Evolutionary conservation across 2,888 invertebrate species (phyloP), one percentile per base, ranked within the genome.

Genomic region (Mythimna loreyi): DNA sequence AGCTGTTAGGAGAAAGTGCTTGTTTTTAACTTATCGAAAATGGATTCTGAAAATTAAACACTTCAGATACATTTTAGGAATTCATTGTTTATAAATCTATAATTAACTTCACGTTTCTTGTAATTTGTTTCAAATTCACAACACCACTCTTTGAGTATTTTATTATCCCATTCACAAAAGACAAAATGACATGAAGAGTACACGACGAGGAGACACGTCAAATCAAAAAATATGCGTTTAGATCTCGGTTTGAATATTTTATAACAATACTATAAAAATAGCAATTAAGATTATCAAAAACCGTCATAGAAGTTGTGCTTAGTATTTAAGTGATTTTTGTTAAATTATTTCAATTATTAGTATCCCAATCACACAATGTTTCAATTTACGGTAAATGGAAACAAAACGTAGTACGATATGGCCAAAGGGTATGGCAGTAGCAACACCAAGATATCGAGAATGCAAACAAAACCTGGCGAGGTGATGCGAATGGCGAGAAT

Each of bases 171-270:
- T 77, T 79, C 72, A 76, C 69, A 78, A 74, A 77, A 69, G 49
- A 61, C 47, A 66, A 67, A 68, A 67, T 90, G 92, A 92, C 92
- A 90, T 81, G 81, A 86, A 78, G 81, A 78, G 90, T 87, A 90
- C 92, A 92, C 92, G 92, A 92, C 86, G 88, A 86, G 78, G 57
- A 73, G 75, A 87, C 87, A 89, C 88, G 90, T 90, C 90, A 70
- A 70, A 64, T 55, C 21, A 21, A 7, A 21, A 16, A 13, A 28
- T 1, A 19, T 49, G 49, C 80, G 78, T 80, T 80, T 78, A 49
- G 71, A 59, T 83, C 13, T 33, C 19, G n/a, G 0, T 11, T 21
- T 19, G 1, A 7, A 16, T 11, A 4, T 11, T 55, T n/a, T 7
- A 9, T 28, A 36, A 0, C 13, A 13, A 65, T 9, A 21, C 43